phyloP scores from a whole-genome alignment of 2,888 invertebrate species.

The Amiota minor region DNA sequence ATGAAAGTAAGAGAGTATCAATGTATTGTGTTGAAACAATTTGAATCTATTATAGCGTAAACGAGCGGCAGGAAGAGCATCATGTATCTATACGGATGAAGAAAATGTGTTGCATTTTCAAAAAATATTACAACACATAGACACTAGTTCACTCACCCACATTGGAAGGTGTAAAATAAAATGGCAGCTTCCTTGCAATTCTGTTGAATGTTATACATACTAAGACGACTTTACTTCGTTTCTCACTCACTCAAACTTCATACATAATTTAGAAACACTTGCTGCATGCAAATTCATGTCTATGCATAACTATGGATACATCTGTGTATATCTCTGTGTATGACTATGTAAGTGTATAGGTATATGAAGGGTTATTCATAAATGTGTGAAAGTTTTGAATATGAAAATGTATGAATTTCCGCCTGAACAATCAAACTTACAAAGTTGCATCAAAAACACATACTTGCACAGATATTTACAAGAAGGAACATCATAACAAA shows the following conservation, averaged over 20 bases:
- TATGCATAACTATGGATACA: background rate
- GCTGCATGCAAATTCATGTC: slow-evolving; percentile 10
- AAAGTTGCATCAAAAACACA: background rate
- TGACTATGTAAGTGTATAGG: background rate
- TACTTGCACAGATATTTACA: too few species aligned
- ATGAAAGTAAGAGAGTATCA: background rate
- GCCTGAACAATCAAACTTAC: slow-evolving; percentile 24
- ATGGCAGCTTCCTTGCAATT: slow-evolving; percentile 5
- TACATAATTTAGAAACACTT: slow-evolving; percentile 16
- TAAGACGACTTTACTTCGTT: too few species aligned
- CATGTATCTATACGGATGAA: background rate
- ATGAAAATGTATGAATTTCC: slow-evolving; percentile 23
- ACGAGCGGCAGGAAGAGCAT: background rate
- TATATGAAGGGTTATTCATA: background rate
- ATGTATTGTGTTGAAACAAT: slow-evolving; percentile 16
- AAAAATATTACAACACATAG: background rate
- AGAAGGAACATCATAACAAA: too few species aligned
- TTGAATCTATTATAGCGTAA: slow-evolving; percentile 6
- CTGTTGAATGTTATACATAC: background rate
- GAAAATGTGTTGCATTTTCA: slow-evolving; percentile 1
- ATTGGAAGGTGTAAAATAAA: slow-evolving; percentile 17
- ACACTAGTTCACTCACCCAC: background rate
- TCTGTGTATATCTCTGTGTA: background rate
- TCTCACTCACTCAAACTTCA: background rate
- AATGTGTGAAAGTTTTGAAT: slow-evolving; percentile 23